These are phyloP conservation scores for Tridacna gigas DNA, from an alignment of 2,888 invertebrate genomes.

Conservation along the genomic window DNA sequence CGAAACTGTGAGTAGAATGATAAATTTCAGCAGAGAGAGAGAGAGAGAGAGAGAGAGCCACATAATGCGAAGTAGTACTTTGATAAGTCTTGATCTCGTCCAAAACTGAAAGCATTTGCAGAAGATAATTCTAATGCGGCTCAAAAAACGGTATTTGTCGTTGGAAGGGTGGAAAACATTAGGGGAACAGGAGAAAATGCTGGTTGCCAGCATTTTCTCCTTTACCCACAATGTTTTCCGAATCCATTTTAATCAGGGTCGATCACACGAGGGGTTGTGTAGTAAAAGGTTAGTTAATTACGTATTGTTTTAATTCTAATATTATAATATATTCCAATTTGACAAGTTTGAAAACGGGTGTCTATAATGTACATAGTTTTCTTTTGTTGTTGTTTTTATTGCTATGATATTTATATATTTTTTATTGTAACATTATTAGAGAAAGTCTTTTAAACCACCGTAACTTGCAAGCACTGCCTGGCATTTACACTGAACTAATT, in stretches of 20 bases:
- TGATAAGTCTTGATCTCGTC: too few species aligned
- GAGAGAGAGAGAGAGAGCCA: too few species aligned
- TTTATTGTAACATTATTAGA: neutral
- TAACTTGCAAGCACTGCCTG: too few species aligned
- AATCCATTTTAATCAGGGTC: neutral
- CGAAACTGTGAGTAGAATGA: too few species aligned
- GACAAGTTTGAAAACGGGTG: constrained; percentile 26
- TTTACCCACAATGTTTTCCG: neutral
- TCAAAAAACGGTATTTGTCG: too few species aligned
- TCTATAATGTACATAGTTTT: constrained; percentile 16
- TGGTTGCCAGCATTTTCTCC: neutral
- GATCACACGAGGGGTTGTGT: neutral
- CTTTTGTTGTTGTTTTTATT: constrained; percentile 18
- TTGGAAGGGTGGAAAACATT: neutral
- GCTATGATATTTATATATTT: constrained; percentile 4
- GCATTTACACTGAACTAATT: too few species aligned
- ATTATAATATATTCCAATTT: neutral
- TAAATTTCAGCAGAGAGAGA: too few species aligned
- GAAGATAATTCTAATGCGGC: too few species aligned
- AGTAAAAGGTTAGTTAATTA: neutral
- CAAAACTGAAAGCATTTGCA: too few species aligned
- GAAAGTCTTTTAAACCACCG: neutral
- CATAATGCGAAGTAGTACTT: too few species aligned
- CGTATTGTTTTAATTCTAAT: neutral
- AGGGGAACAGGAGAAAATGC: neutral